These are phyloP conservation scores for Clavelina lepadiformis DNA, from an alignment of 23 tunicate genomes.

Conservation along the genomic window DNA sequence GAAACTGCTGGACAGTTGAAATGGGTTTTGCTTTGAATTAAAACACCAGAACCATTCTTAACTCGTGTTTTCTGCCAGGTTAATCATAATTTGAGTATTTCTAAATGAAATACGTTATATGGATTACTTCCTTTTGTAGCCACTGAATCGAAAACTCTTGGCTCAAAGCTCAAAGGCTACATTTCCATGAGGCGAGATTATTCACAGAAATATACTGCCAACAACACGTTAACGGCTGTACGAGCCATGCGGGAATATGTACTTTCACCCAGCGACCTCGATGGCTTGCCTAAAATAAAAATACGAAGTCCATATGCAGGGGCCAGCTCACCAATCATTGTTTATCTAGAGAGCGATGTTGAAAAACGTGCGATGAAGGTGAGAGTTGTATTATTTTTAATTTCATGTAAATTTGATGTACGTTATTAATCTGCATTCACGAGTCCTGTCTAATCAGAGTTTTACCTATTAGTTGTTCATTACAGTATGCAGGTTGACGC, in stretches of 20 bases:
- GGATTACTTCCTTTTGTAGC: not conserved
- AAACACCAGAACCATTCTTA: too few relatives aligned
- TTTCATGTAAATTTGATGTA: too few relatives aligned
- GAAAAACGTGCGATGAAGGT: constrained; percentile 65
- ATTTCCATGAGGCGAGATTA: constrained; percentile 75
- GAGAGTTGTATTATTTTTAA: not conserved
- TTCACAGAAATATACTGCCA: constrained; percentile 75
- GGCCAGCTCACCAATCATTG: constrained; percentile 44
- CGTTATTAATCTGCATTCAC: too few relatives aligned
- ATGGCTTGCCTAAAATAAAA: constrained; percentile 33
- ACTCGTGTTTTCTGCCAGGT: too few relatives aligned
- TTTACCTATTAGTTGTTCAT: too few relatives aligned
- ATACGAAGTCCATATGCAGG: constrained; percentile 77
- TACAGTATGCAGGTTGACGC: too few relatives aligned
- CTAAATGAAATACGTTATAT: too few relatives aligned
- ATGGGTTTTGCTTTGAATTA: too few relatives aligned
- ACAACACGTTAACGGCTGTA: constrained; percentile 84
- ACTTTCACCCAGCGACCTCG: constrained; percentile 63
- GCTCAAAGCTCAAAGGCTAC: constrained; percentile 47
- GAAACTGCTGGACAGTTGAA: too few relatives aligned
- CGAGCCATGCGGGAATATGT: constrained; percentile 88
- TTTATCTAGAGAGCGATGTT: constrained; percentile 73
- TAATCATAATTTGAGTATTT: too few relatives aligned
- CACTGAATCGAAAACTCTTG: constrained; percentile 20
- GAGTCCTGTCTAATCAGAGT: too few relatives aligned